Conservation (phyloP, 2,113 vertebrate species). For the Spheniscus mendiculus region DNA sequence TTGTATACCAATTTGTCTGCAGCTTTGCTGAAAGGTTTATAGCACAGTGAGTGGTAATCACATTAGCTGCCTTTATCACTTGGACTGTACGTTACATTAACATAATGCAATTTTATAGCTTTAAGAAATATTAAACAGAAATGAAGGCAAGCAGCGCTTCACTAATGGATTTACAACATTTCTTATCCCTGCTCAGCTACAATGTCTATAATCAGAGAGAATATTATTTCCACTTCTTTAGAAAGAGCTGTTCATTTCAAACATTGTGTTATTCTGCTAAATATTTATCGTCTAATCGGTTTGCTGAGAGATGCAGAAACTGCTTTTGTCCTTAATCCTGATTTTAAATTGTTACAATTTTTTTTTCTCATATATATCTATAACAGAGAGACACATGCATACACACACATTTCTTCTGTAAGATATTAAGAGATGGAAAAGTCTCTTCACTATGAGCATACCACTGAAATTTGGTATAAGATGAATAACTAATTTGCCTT, state of each 20-base stretch:
- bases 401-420: neutral
- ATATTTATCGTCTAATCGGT: neutral
- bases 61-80: conserved; percentile 64
- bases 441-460: neutral
- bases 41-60: conserved; percentile 61
- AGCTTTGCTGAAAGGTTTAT: conserved; percentile 60
- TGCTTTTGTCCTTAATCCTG: neutral
- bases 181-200: conserved; percentile 40
- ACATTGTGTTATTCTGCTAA: neutral
- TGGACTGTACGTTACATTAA: conserved; percentile 63
- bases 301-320: conserved; percentile 1
- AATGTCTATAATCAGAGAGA: conserved; percentile 11
- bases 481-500: neutral
- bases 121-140: conserved; percentile 74
- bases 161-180: conserved; percentile 69
- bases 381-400: neutral
- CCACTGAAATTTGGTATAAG: neutral
- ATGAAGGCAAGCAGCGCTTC: conserved; percentile 53
- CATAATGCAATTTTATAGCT: conserved; percentile 71
- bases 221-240: conserved; percentile 49
- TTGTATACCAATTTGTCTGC: conserved; percentile 10
- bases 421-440: neutral
- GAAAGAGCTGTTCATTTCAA: conserved; percentile 42
- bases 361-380: neutral
- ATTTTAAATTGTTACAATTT: neutral